Percentiles rank a stretch among this genome's conserved stretches.
phyloP scores from a whole-genome alignment of 1,140 invertebrate genomes.

The Bombus balteatus region DNA sequence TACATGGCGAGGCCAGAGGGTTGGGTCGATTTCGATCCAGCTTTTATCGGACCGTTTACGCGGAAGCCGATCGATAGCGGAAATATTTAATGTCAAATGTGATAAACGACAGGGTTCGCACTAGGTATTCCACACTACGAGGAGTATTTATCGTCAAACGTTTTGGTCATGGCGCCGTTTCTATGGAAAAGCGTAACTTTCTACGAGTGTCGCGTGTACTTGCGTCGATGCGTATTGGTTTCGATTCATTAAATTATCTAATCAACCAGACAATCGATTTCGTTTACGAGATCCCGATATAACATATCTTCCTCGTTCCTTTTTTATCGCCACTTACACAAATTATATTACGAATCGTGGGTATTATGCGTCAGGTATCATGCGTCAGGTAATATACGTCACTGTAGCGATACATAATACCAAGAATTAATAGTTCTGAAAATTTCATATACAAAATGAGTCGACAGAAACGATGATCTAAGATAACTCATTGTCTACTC shows the following conservation, averaged over 20 bases:
- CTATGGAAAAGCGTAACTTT: too few species aligned
- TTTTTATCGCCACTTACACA: not conserved
- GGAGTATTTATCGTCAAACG: not conserved
- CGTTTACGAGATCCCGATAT: too few species aligned
- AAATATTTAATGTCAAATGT: constrained; percentile 1
- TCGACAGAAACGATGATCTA: not conserved
- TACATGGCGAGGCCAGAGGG: too few species aligned
- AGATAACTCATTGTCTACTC: not conserved
- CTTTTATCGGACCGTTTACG: not conserved
- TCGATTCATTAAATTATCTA: too few species aligned
- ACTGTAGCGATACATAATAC: too few species aligned
- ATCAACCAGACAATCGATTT: too few species aligned
- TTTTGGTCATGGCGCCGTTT: not conserved
- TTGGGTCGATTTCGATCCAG: not conserved
- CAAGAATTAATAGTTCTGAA: too few species aligned
- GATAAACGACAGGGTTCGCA: not conserved
- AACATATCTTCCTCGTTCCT: too few species aligned
- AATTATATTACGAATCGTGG: not conserved
- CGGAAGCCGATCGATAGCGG: not conserved
- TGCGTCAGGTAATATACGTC: too few species aligned
- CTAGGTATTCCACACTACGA: not conserved
- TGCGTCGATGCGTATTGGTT: too few species aligned
- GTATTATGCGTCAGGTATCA: not conserved
- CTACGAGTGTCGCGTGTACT: too few species aligned
- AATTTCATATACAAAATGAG: too few species aligned